Conservation (phyloP, 2,113 vertebrate species). For the Notechis scutatus region DNA sequence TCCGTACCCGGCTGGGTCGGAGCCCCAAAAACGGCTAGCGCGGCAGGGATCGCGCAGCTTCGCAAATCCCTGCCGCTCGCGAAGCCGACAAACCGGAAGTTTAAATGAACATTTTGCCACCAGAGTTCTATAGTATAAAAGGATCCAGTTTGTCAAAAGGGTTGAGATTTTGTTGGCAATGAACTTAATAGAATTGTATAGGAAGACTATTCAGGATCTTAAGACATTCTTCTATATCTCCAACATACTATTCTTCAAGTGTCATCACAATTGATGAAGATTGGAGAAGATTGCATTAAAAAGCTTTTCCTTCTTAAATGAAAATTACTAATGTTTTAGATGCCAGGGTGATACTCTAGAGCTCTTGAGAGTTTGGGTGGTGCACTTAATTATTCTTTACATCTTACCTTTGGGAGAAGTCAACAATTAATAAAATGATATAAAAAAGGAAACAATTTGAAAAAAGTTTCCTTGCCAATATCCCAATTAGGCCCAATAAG, state of each 20-base stretch:
- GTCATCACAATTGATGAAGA: neutral
- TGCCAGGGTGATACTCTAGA: neutral
- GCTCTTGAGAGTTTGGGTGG: neutral
- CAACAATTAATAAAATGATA: too few relatives aligned
- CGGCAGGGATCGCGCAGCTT: too few relatives aligned
- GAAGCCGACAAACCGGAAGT: too few relatives aligned
- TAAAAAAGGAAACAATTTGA: neutral
- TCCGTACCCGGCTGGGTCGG: too few relatives aligned
- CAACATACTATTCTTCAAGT: neutral
- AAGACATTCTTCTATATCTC: neutral
- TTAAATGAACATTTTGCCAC: neutral
- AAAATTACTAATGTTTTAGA: neutral
- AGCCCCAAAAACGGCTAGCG: too few relatives aligned
- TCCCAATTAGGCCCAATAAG: conserved; percentile 11
- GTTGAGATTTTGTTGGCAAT: neutral
- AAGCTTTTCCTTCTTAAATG: neutral
- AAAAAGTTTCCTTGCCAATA: conserved; percentile 1
- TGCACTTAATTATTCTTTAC: too few relatives aligned
- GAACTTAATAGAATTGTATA: neutral
- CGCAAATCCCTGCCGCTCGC: too few relatives aligned
- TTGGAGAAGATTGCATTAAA: neutral
- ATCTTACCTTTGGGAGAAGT: neutral
- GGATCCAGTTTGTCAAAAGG: neutral
- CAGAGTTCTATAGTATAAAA: neutral
- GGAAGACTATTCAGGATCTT: neutral